Conservation (phyloP, 1,140 invertebrate genomes). For the Drosophila grimshawi region DNA sequence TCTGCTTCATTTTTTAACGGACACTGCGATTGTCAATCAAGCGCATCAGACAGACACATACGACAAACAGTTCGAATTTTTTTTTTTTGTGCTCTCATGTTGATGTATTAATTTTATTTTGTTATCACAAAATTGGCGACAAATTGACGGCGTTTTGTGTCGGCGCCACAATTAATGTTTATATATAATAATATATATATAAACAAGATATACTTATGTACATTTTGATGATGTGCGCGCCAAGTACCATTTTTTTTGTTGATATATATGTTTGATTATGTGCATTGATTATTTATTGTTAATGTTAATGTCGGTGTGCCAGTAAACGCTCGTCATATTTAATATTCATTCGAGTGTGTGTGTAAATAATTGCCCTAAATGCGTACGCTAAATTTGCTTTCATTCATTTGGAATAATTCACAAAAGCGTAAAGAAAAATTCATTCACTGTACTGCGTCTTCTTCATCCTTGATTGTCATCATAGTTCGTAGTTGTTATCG, state of each 20-base stretch:
- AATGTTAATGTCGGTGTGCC: slow-evolving; percentile 15
- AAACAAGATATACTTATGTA: not conserved
- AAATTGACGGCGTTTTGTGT: slow-evolving; percentile 52
- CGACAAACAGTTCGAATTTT: slow-evolving; percentile 4
- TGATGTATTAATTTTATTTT: slow-evolving; percentile 21
- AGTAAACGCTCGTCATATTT: slow-evolving; percentile 5
- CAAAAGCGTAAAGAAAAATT: slow-evolving; percentile 16
- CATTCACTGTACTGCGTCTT: slow-evolving; percentile 37
- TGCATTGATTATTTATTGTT: slow-evolving; percentile 37
- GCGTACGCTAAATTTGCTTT: slow-evolving; percentile 35
- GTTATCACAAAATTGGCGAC: slow-evolving; percentile 64
- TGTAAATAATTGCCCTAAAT: slow-evolving; percentile 19
- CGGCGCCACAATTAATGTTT: slow-evolving; percentile 24
- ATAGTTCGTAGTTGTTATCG: slow-evolving; percentile 18
- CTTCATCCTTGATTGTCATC: not conserved
- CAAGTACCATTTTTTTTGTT: slow-evolving; percentile 1
- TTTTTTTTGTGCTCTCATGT: slow-evolving; percentile 11
- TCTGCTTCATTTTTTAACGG: slow-evolving; percentile 66
- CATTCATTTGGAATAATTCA: slow-evolving; percentile 31
- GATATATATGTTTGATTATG: slow-evolving; percentile 1
- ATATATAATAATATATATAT: not conserved
- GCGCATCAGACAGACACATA: slow-evolving; percentile 28
- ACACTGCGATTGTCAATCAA: slow-evolving; percentile 48
- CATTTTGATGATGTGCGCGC: slow-evolving; percentile 17
- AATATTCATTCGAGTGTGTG: slow-evolving; percentile 23